Conservation (phyloP, 2,113 vertebrate genomes). For the Tachysurus vachellii region DNA sequence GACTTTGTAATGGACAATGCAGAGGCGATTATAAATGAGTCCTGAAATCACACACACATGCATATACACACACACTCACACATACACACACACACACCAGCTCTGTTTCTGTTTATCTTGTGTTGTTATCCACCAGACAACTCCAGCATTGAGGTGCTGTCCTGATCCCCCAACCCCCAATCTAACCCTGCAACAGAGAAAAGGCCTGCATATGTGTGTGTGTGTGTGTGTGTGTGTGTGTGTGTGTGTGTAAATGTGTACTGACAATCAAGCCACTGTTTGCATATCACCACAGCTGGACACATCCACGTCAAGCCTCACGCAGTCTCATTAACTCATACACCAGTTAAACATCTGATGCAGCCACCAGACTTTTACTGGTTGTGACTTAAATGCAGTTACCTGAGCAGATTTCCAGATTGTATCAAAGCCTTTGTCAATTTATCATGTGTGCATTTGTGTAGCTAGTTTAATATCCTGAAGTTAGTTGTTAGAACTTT, state of each 20-base stretch:
- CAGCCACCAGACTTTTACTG: not conserved
- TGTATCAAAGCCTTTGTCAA: not conserved
- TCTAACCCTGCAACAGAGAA: slow-evolving; percentile 25
- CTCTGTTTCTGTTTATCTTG: slow-evolving; percentile 63
- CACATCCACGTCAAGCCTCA: slow-evolving; percentile 26
- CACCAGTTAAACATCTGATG: slow-evolving; percentile 26
- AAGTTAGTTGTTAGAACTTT: not conserved
- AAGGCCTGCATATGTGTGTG: slow-evolving; percentile 26
- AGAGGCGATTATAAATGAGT: slow-evolving; percentile 8
- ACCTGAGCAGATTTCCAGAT: not conserved
- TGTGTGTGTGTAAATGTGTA: slow-evolving; percentile 18
- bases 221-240: slow-evolving; percentile 12
- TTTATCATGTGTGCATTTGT: not conserved
- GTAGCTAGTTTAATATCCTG: not conserved
- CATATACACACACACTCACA: slow-evolving; percentile 36
- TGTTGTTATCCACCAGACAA: slow-evolving; percentile 65
- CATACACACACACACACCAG: slow-evolving; percentile 48
- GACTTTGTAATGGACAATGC: not conserved
- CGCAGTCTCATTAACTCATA: slow-evolving; percentile 29
- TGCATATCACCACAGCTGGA: slow-evolving; percentile 71
- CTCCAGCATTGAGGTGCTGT: slow-evolving; percentile 66
- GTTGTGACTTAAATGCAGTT: slow-evolving; percentile 13
- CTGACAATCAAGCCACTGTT: slow-evolving; percentile 75
- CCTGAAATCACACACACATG: slow-evolving; percentile 22
- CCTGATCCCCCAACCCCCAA: slow-evolving; percentile 51